These are phyloP conservation scores for Pachypanchax playfairii DNA, from an alignment of 2,113 vertebrate genomes.

Conservation along the genomic window DNA sequence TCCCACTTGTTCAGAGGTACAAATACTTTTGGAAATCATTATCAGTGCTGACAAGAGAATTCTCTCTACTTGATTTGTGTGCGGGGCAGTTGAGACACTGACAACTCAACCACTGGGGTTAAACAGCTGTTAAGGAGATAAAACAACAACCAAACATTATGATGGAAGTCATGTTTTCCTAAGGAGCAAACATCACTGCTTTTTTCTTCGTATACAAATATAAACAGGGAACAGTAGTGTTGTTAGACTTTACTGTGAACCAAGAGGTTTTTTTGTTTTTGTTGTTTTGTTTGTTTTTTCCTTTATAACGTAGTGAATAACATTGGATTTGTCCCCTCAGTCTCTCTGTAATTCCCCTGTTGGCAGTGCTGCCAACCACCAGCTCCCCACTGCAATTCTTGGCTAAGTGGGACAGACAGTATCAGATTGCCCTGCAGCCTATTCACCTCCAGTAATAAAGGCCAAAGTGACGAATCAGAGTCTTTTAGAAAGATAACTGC, in stretches of 20 bases:
- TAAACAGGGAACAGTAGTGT: conserved; percentile 2
- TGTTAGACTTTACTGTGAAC: background rate
- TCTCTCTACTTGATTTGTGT: conserved; percentile 40
- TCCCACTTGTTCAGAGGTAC: too few species aligned
- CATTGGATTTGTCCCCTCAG: conserved; percentile 18
- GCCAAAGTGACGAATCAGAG: conserved; percentile 47
- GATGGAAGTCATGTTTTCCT: background rate
- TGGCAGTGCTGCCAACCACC: conserved; percentile 28
- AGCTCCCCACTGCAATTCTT: conserved; percentile 31
- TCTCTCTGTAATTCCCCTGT: conserved; percentile 38
- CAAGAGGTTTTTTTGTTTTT: conserved; percentile 26
- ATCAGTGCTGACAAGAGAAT: conserved; percentile 30
- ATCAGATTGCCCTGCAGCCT: conserved; percentile 70
- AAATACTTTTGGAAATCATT: conserved; percentile 23
- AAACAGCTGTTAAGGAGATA: conserved; percentile 30
- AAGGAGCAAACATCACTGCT: conserved; percentile 11
- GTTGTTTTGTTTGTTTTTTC: too few species aligned
- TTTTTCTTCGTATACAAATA: conserved; percentile 22
- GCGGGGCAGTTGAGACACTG: conserved; percentile 5
- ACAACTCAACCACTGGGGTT: conserved; percentile 8
- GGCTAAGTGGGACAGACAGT: conserved; percentile 71
- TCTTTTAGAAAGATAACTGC: conserved; percentile 49
- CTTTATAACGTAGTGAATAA: conserved; percentile 9
- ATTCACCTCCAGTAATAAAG: conserved; percentile 60
- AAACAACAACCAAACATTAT: conserved; percentile 24